These are phyloP conservation scores for Patella vulgata DNA, from an alignment of 1,140 invertebrate genomes.

Conservation along the genomic window DNA sequence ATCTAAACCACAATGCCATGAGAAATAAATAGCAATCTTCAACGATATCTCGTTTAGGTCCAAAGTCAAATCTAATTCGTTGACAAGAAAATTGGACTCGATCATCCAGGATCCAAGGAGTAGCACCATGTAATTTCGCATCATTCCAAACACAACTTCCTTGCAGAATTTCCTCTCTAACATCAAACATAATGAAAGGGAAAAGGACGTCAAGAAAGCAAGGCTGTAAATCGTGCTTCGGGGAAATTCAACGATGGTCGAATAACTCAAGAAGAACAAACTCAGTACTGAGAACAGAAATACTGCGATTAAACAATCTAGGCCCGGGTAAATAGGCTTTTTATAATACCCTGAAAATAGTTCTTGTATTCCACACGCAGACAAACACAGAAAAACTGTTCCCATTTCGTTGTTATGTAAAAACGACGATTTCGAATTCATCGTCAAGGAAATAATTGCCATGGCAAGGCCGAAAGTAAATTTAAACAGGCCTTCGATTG, in stretches of 20 bases:
- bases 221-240: constrained; percentile 5
- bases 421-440: constrained; percentile 3
- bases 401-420: constrained; percentile 13
- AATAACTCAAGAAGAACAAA: constrained; percentile 20
- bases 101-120: constrained; percentile 43
- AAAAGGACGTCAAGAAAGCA: background rate
- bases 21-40: constrained; percentile 33
- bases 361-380: constrained; percentile 31
- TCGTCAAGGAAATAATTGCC: constrained; percentile 4
- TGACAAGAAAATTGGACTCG: constrained; percentile 25
- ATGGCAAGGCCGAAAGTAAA: constrained; percentile 16
- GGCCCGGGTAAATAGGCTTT: constrained; percentile 24
- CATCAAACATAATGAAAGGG: constrained; percentile 7
- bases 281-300: constrained; percentile 36
- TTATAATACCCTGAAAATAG: constrained; percentile 25
- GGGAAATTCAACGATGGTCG: constrained; percentile 13
- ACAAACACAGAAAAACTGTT: constrained; percentile 37
- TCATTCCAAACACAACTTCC: constrained; percentile 34
- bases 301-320: constrained; percentile 32
- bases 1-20: constrained; percentile 34
- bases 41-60: background rate
- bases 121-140: constrained; percentile 32
- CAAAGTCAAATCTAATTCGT: background rate
- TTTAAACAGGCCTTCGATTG: constrained; percentile 37
- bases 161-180: constrained; percentile 32